Evolutionary conservation across 2,113 vertebrate species (phyloP).

Genomic region (Petrocephalus zakoni): DNA sequence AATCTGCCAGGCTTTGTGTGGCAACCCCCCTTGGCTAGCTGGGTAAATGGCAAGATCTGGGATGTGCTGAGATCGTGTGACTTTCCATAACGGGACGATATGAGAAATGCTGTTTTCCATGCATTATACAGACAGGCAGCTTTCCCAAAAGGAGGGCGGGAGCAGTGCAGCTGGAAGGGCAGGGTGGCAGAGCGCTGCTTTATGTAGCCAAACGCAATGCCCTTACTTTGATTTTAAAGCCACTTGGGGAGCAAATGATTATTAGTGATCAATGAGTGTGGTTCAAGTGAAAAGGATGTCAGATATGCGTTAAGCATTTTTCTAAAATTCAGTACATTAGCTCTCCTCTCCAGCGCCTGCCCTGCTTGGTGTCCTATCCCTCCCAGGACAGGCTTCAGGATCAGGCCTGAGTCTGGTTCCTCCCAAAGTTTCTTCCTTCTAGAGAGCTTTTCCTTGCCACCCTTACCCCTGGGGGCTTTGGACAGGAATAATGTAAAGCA

Average conservation of each 20-base stretch:
- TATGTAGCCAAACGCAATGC: background rate
- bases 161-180: background rate
- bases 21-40: background rate
- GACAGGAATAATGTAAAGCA: too few species aligned
- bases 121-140: background rate
- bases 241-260: background rate
- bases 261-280: background rate
- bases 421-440: too few species aligned
- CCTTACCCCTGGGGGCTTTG: too few species aligned
- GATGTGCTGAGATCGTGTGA: background rate
- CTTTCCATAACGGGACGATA: background rate
- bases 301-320: background rate
- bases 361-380: background rate
- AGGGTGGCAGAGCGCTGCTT: background rate
- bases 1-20: conserved; percentile 9
- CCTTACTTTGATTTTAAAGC: background rate
- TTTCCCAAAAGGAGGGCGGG: background rate
- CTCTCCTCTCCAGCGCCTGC: background rate
- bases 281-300: background rate
- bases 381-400: background rate
- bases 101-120: background rate
- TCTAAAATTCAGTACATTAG: background rate
- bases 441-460: too few species aligned
- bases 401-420: background rate
- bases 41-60: background rate